These are phyloP conservation scores for Orientallactaga bullata DNA, from an alignment of 2,113 vertebrate genomes.

Conservation along the genomic window DNA sequence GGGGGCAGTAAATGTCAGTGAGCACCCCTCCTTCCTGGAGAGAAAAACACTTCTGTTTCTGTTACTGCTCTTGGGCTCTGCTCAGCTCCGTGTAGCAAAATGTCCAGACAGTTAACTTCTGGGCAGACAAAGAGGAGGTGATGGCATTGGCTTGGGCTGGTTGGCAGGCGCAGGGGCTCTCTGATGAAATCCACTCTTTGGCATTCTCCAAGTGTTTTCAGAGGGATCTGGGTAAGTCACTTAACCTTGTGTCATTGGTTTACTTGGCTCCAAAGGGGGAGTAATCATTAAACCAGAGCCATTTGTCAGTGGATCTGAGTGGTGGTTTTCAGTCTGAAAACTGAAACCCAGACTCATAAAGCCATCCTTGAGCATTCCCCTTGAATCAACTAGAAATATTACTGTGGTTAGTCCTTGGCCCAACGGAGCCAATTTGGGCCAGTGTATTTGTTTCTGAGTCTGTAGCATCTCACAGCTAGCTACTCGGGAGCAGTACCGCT, in stretches of 20 bases:
- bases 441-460: neutral
- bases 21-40: slow-evolving; percentile 24
- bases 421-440: neutral
- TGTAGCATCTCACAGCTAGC: neutral
- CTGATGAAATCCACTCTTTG: slow-evolving; percentile 62
- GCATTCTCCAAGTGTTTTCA: slow-evolving; percentile 30
- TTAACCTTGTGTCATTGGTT: slow-evolving; percentile 48
- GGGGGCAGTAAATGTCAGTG: neutral
- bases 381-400: neutral
- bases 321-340: slow-evolving; percentile 28
- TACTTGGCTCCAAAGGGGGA: slow-evolving; percentile 38
- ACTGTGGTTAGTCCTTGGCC: neutral
- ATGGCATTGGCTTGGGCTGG: neutral
- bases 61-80: neutral
- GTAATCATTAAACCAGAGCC: slow-evolving; percentile 48
- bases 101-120: neutral
- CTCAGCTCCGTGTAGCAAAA: neutral
- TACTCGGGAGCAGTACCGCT: neutral
- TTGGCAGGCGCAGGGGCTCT: slow-evolving; percentile 20
- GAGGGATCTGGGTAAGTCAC: slow-evolving; percentile 60
- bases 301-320: neutral
- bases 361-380: neutral
- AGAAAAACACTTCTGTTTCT: slow-evolving; percentile 1
- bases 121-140: neutral
- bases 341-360: slow-evolving; percentile 42